These are phyloP conservation scores for Palythoa heliodiscus DNA, from an alignment of 92 coral and sea anemone genomes.

Conservation along the genomic window DNA sequence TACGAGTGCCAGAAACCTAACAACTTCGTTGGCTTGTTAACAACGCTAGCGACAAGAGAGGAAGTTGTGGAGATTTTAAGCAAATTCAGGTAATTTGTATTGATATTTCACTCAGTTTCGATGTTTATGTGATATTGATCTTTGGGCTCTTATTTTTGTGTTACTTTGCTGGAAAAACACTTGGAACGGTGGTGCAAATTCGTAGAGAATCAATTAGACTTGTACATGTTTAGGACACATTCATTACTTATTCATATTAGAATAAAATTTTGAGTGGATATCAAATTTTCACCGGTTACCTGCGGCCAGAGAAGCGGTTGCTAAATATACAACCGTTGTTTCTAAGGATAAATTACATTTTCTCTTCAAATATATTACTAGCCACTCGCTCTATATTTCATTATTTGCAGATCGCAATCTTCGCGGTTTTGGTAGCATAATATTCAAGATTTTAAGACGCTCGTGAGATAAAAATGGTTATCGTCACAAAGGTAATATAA, in stretches of 20 bases:
- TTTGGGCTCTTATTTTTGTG: background rate
- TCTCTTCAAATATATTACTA: background rate
- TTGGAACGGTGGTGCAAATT: background rate
- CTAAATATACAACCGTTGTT: conserved; percentile 13
- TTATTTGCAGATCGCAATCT: conserved; percentile 15
- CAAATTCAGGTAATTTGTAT: background rate
- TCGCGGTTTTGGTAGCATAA: background rate
- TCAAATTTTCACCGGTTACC: conserved; percentile 20
- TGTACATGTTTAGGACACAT: conserved; percentile 20
- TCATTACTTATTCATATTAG: conserved; percentile 23
- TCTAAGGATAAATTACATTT: conserved; percentile 3
- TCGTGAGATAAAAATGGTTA: conserved; percentile 36
- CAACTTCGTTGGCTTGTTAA: background rate
- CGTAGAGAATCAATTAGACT: conserved; percentile 8
- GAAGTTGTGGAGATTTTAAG: background rate
- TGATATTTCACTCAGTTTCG: background rate
- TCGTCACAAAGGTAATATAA: conserved; percentile 37
- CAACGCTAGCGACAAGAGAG: background rate
- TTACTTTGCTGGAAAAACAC: background rate
- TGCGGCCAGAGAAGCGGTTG: conserved; percentile 10
- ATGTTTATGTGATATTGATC: conserved; percentile 15
- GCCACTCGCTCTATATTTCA: background rate
- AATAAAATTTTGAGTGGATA: background rate
- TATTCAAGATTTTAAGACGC: background rate
- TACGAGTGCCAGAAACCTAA: background rate